A percentile compares a stretch with the other conserved stretches of the same genome.
phyloP scores from a whole-genome alignment of 2,888 invertebrate species.

The Anticlea derivata region DNA sequence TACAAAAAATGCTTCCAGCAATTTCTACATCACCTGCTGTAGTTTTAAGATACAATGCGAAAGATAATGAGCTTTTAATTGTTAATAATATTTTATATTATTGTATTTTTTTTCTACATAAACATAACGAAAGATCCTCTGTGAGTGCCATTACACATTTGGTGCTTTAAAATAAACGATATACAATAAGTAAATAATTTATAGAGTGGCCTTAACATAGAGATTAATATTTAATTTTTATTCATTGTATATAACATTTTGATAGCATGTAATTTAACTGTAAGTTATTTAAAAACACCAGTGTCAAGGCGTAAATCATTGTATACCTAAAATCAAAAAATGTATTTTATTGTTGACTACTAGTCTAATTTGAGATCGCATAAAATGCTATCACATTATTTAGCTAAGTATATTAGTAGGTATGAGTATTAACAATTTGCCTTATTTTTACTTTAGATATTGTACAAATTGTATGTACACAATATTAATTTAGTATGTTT shows the following conservation, averaged over 20 bases:
- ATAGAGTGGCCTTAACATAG: slow-evolving; percentile 66
- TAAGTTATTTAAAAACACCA: slow-evolving; percentile 53
- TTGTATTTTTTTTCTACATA: slow-evolving; percentile 9
- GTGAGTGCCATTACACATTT: slow-evolving; percentile 47
- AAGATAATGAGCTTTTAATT: slow-evolving; percentile 42
- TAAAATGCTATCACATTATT: slow-evolving; percentile 68
- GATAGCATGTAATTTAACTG: slow-evolving; percentile 33
- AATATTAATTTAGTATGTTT: slow-evolving; percentile 69
- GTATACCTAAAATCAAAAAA: slow-evolving; percentile 59
- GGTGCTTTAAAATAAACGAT: slow-evolving; percentile 55
- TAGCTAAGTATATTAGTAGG: slow-evolving; percentile 52
- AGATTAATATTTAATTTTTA: slow-evolving; percentile 51
- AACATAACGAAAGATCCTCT: slow-evolving; percentile 37
- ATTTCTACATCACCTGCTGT: slow-evolving; percentile 46
- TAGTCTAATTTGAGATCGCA: slow-evolving; percentile 74
- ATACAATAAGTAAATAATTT: slow-evolving; percentile 29
- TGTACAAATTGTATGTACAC: slow-evolving; percentile 80
- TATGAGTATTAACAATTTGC: slow-evolving; percentile 70
- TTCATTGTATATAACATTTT: slow-evolving; percentile 72
- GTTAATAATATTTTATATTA: slow-evolving; percentile 25
- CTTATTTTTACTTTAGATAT: slow-evolving; percentile 54
- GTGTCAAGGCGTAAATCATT: slow-evolving; percentile 49
- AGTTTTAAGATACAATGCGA: slow-evolving; percentile 39
- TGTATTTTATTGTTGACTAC: slow-evolving; percentile 66
- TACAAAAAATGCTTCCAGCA: slow-evolving; percentile 47